These are phyloP conservation scores for Agrotis clavis DNA, from an alignment of 2,888 invertebrate species.

Conservation along the genomic window DNA sequence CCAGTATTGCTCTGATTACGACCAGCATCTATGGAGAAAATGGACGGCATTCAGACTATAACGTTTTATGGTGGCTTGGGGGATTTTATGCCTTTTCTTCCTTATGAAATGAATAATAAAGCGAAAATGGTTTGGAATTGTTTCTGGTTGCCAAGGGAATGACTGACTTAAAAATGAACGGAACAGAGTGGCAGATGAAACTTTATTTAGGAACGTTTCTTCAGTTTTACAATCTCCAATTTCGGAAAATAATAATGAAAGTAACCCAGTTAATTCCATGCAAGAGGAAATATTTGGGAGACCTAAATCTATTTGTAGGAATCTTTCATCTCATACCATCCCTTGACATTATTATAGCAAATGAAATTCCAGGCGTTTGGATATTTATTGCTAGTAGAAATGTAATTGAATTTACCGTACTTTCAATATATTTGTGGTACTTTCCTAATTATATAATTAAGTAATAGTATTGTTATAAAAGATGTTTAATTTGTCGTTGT, in stretches of 20 bases:
- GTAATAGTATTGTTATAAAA: not conserved
- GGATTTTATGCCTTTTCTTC: constrained; percentile 14
- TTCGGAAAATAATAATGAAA: too few species aligned
- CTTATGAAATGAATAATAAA: not conserved
- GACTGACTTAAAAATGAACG: not conserved
- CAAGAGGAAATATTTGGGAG: not conserved
- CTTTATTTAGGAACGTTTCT: not conserved
- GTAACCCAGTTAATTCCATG: too few species aligned
- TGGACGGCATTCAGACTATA: constrained; percentile 24
- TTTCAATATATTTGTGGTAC: not conserved
- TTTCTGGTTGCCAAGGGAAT: not conserved
- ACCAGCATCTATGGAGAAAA: constrained; percentile 26
- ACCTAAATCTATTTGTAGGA: not conserved
- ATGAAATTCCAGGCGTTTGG: constrained; percentile 16
- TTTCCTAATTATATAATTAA: not conserved
- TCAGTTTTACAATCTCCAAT: not conserved
- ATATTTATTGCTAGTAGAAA: not conserved
- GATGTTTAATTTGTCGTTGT: not conserved
- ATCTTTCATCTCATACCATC: constrained; percentile 10
- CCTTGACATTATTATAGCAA: not conserved
- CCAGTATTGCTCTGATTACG: constrained; percentile 28
- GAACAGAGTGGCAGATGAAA: not conserved
- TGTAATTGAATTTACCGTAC: not conserved
- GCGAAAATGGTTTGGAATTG: not conserved
- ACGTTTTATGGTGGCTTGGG: constrained; percentile 30